Evolutionary conservation across 2,113 vertebrate species (phyloP), one percentile per base, ranked within the genome.

Genomic region (Platycercus adscitus): DNA sequence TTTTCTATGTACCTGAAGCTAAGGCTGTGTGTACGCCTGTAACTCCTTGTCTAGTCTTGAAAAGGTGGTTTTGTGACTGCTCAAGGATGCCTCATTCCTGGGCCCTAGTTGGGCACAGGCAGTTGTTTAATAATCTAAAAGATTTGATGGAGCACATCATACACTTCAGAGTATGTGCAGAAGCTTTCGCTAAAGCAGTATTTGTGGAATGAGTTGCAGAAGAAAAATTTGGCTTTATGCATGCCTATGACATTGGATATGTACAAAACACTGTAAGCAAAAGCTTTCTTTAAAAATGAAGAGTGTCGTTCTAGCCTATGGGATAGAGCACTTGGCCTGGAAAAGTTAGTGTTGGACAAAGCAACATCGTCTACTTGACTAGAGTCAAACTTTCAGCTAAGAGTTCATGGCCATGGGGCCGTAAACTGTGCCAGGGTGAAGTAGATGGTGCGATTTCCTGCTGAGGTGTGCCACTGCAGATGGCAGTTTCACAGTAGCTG

Each of bases 351-450:
- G 1, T 2, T 47, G 58, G 7, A 14, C 15, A 4, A 28, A 49
- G 55, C 2, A 3, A 3, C 10, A 4, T 15, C 0, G 0, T 13
- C 41, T 35, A 0, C 49, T 44, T 41, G 72, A 63, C 0, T 1
- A 3, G 55, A 84, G 52, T 49, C 68, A 63, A 15, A 52, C 28
- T 24, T 29, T 2, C 15, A 26, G 78, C 17, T 24, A 7, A 37
- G 52, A 63, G 43, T 5, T 70, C 56, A 83, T 69, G 58, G 49
- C 63, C 20, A 1, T 2, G 65, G 49, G 85, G 41, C 63, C 9
- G 4, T 4, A n/a, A 61, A 8, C 35, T 55, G 50, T 29, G 39
- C n/a, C 44, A 43, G 55, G 37, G 18, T 71, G 78, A 75, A 49
- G 58, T 35, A 8, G 69, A 64, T 31, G 43, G 23, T n/a, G 46